Evolutionary conservation across 1,140 invertebrate species (phyloP), one percentile per base, ranked within the genome.

Genomic region (Ganaspis sp.): DNA sequence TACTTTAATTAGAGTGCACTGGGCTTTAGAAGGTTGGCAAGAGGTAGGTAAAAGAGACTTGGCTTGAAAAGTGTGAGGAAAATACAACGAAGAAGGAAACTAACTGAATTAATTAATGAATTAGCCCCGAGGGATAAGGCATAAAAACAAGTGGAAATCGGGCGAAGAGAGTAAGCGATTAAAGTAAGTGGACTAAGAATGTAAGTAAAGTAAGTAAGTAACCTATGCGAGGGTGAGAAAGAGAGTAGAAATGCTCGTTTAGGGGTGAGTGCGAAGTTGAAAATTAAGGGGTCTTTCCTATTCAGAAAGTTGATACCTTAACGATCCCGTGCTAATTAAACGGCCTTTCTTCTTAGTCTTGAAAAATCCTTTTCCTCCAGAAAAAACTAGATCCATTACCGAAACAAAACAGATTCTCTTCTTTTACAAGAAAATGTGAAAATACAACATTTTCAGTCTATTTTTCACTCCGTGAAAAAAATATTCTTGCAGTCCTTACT

Each of bases 41-140:
- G 58, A n/a, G 26, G 15, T 26, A 64, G 58, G 23, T n/a, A 26
- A 29, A 26, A 64, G 21, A 26, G 21, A 26, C 9, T 64, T 26
- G 54, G 23, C 2, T 64, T 64, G 58, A 64, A 64, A 64, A 64
- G 58, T 64, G 26, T 64, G 58, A 64, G 58, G 12, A 64, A 29
- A 78, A 82, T 82, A 82, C 76, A 71, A 80, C 75, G 75, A 77
- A 81, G 75, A 83, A 79, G 78, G 81, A 85, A 84, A 85, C 78
- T 88, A 88, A 88, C 81, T 84, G 87, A 91, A 91, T 90, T 91
- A 91, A 90, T 90, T 90, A 91, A 91, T 90, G 89, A 91, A 91
- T 90, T 89, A 91, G 88, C 87, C 85, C 87, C 86, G 85, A 64
- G 23, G 58, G 58, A 64, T 64, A 64, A 29, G 23, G 58, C 85